Base-by-base conservation (phyloP, 2,113 vertebrate species). In the Amblyopsis rosae region DNA sequence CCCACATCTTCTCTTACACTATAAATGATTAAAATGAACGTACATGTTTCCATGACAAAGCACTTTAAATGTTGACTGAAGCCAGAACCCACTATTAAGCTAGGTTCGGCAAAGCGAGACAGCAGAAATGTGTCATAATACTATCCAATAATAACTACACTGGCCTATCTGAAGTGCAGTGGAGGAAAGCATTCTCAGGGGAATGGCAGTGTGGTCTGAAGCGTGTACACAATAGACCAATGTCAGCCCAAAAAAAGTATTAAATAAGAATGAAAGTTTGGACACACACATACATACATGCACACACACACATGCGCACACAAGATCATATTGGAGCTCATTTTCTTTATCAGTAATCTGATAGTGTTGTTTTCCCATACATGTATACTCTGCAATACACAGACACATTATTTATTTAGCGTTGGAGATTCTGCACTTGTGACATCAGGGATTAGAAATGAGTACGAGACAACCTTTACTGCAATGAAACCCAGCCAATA, bases 381-480 rank as follows among this genome's bases (percentile, higher is more conserved):
- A 41, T 41, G 54, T 33, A 66, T 60, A 41, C 55, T 41, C n/a
- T 64, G 59, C 48, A 41, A 64, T 49, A 49, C 12, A 73, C 50
- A 12, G 32, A 56, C 62, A 26, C 1, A 59, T 41, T 61, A 54
- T 0, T 32, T 70, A 26, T 41, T 41, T 41, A 51, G 15, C 12
- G 11, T 4, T 51, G 12, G 50, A 26, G 26, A 26, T 26, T 26
- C 26, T 26, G 26, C 26, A 26, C 26, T 26, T 26, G 26, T 26
- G 26, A 26, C 26, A 26, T 26, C 3, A 26, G 26, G 15, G 11
- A 51, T 49, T 45, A 33, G 58, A 64, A 41, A 56, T 53, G 41
- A 26, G 60, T 63, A 78, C 12, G 47, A 32, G 59, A 51, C 53
- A 61, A 65, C 3, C 48, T 54, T 50, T 59, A 55, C 3, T 67